These are phyloP conservation scores for Miniopterus natalensis DNA, from an alignment of 2,113 vertebrate genomes.

Conservation along the genomic window DNA sequence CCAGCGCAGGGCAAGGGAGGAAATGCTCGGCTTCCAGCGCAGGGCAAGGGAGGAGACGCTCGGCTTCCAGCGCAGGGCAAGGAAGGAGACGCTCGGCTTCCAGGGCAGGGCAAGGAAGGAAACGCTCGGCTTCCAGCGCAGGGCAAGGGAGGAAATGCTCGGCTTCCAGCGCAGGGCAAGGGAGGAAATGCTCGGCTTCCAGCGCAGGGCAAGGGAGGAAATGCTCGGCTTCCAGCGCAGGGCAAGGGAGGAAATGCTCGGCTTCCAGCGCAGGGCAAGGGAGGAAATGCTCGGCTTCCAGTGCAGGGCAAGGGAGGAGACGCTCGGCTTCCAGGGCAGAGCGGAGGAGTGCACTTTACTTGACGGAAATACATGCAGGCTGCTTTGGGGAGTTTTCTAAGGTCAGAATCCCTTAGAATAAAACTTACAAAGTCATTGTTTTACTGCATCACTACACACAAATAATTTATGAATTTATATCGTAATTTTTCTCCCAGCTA, in stretches of 20 bases:
- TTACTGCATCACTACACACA: conserved; percentile 71
- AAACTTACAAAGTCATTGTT: conserved; percentile 80
- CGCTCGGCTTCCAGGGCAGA: conserved; percentile 46
- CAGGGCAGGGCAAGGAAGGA: conserved; percentile 62
- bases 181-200: conserved; percentile 40
- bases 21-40: neutral
- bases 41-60: conserved; percentile 60
- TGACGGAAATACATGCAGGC: conserved; percentile 68
- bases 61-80: conserved; percentile 46
- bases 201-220: conserved; percentile 64
- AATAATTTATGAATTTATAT: conserved; percentile 70
- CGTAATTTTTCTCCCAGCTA: conserved; percentile 55
- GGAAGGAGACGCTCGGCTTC: conserved; percentile 50
- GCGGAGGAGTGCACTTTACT: conserved; percentile 77
- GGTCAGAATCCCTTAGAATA: conserved; percentile 59
- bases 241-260: conserved; percentile 47
- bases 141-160: conserved; percentile 53
- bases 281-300: conserved; percentile 47
- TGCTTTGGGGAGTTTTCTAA: conserved; percentile 71
- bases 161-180: conserved; percentile 55
- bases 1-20: conserved; percentile 60
- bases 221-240: conserved; percentile 23
- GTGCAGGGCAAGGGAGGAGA: conserved; percentile 65
- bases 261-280: conserved; percentile 53
- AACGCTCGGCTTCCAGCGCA: conserved; percentile 6